Percentiles rank a stretch among this genome's conserved stretches.
Conservation (phyloP, 2,888 invertebrate species). For the Tenthredo scrophulariae region DNA sequence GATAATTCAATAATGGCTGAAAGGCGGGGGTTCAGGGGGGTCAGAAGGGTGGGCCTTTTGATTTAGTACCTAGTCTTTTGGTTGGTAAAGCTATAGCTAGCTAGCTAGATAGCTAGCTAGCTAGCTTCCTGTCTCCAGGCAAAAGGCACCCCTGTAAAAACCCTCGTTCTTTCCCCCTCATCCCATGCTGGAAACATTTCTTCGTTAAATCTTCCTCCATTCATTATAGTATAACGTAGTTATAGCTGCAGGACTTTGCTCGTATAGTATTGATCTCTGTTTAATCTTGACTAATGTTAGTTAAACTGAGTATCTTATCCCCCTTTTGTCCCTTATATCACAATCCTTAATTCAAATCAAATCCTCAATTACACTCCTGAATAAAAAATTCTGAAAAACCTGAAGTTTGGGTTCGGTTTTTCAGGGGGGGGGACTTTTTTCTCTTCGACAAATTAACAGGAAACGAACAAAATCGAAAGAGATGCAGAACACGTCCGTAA, state of each 20-base stretch:
- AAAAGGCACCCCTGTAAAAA: conserved; percentile 19
- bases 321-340: neutral
- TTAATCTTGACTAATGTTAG: conserved; percentile 14
- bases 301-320: neutral
- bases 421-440: no score
- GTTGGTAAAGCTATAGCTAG: conserved; percentile 3
- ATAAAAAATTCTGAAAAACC: neutral
- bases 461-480: no score
- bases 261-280: conserved; percentile 7
- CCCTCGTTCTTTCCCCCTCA: neutral
- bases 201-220: conserved; percentile 44
- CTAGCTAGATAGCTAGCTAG: conserved; percentile 14
- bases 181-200: conserved; percentile 24
- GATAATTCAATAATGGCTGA: conserved; percentile 64
- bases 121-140: neutral
- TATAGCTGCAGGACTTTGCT: neutral
- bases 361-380: neutral
- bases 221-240: conserved; percentile 32
- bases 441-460: no score
- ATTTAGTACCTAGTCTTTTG: conserved; percentile 56
- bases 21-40: conserved; percentile 12
- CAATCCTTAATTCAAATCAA: neutral
- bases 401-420: neutral
- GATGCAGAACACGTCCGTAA: no score
- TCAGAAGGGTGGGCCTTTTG: conserved; percentile 59